Evolutionary conservation across 1,140 invertebrate species (phyloP).

Genomic region (Ceratina calcarata): DNA sequence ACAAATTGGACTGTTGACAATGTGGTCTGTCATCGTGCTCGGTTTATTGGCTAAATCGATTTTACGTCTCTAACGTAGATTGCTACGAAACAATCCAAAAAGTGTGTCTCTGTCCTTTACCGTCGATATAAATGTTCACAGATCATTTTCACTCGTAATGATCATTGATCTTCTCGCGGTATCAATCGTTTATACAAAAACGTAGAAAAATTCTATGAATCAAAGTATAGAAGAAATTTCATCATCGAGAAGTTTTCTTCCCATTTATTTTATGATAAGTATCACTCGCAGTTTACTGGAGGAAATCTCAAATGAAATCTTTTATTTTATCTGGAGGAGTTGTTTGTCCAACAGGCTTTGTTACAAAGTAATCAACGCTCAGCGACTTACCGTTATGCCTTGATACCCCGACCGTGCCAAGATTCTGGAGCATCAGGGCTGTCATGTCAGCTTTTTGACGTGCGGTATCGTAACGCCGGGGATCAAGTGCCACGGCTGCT

Average conservation of each 20-base stretch:
- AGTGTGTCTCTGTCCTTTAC: too few species aligned
- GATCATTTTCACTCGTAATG: too few species aligned
- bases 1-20: slow-evolving; percentile 46
- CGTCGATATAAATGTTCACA: too few species aligned
- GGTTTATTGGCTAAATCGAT: slow-evolving; percentile 39
- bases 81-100: neutral
- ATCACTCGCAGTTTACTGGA: too few species aligned
- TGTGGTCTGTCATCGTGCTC: slow-evolving; percentile 26
- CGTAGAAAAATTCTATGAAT: too few species aligned
- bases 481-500: slow-evolving; percentile 82
- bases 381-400: slow-evolving; percentile 54
- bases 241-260: too few species aligned
- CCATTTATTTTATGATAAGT: too few species aligned
- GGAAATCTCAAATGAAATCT: too few species aligned
- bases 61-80: slow-evolving; percentile 12
- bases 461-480: slow-evolving; percentile 84
- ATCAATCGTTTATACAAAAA: too few species aligned
- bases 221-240: too few species aligned
- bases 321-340: neutral
- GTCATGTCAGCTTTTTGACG: slow-evolving; percentile 87
- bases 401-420: slow-evolving; percentile 81
- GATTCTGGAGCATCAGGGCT: slow-evolving; percentile 85
- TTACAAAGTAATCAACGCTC: neutral
- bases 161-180: too few species aligned
- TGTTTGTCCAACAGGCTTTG: neutral